phyloP scores from a whole-genome alignment of 2,113 vertebrate species.

The Columbina picui region DNA sequence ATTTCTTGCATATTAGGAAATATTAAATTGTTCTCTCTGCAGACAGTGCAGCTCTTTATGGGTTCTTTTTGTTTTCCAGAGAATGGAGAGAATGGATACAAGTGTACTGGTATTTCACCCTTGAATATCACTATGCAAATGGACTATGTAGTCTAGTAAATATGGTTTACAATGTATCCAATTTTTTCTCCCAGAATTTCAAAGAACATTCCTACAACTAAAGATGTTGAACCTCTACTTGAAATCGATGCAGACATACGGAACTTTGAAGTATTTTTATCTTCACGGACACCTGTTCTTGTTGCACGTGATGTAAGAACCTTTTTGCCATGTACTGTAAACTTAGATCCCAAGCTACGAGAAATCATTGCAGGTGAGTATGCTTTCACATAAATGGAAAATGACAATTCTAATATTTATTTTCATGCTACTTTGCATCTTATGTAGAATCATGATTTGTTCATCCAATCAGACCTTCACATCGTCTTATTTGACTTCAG shows the following conservation, averaged over 20 bases:
- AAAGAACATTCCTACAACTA: slow-evolving; percentile 96
- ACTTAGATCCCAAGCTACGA: slow-evolving; percentile 95
- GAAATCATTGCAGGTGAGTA: slow-evolving; percentile 95
- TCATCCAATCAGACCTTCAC: background rate
- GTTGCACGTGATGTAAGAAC: slow-evolving; percentile 91
- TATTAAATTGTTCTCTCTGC: background rate
- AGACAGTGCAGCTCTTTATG: background rate
- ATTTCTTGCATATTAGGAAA: background rate
- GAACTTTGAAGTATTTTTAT: slow-evolving; percentile 97
- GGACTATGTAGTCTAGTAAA: background rate
- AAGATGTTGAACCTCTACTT: slow-evolving; percentile 95
- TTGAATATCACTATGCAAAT: background rate
- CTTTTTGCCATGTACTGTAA: slow-evolving; percentile 96
- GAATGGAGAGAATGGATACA: background rate
- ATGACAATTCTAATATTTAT: background rate
- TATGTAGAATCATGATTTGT: background rate
- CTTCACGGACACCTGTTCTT: slow-evolving; percentile 93
- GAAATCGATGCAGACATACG: slow-evolving; percentile 96
- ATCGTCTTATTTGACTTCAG: background rate
- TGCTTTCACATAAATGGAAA: background rate
- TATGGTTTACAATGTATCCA: background rate
- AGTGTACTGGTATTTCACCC: background rate
- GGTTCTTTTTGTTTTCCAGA: background rate
- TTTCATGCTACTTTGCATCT: background rate
- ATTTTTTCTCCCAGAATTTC: slow-evolving; percentile 84